Conservation (phyloP, 2,113 vertebrate species). For the Neolamprologus sp. region DNA sequence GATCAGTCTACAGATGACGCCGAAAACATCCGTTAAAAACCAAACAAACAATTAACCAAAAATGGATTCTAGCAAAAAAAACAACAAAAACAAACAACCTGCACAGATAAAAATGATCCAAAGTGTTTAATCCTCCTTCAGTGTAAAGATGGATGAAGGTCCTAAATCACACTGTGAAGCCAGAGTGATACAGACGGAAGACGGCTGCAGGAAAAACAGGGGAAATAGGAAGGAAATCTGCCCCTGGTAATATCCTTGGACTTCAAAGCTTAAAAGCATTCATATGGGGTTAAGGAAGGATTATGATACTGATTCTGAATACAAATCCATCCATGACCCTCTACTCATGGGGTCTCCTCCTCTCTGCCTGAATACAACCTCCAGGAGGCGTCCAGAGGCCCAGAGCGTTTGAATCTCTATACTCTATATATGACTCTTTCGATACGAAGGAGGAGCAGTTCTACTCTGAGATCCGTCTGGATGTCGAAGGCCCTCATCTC, state of each 20-base stretch:
- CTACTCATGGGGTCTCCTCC: background rate
- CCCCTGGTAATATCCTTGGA: background rate
- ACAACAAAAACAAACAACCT: background rate
- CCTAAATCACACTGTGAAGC: background rate
- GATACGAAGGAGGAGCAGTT: background rate
- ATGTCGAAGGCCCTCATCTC: background rate
- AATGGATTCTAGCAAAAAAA: background rate
- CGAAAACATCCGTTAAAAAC: background rate
- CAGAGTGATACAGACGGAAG: background rate
- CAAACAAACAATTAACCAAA: background rate
- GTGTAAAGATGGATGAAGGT: background rate
- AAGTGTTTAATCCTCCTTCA: background rate
- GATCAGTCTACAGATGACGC: background rate
- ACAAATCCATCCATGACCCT: background rate
- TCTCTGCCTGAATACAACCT: background rate
- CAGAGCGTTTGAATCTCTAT: fast-evolving
- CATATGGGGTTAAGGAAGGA: background rate
- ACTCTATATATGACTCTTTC: background rate
- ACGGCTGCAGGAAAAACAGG: background rate
- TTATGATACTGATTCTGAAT: background rate
- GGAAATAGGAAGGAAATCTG: background rate
- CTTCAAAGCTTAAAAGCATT: background rate
- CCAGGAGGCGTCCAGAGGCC: background rate
- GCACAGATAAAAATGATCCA: background rate
- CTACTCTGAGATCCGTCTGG: background rate